Evolutionary conservation across 2,888 invertebrate species (phyloP), one percentile per base, ranked within the genome.

Genomic region (Cordilura impudica): DNA sequence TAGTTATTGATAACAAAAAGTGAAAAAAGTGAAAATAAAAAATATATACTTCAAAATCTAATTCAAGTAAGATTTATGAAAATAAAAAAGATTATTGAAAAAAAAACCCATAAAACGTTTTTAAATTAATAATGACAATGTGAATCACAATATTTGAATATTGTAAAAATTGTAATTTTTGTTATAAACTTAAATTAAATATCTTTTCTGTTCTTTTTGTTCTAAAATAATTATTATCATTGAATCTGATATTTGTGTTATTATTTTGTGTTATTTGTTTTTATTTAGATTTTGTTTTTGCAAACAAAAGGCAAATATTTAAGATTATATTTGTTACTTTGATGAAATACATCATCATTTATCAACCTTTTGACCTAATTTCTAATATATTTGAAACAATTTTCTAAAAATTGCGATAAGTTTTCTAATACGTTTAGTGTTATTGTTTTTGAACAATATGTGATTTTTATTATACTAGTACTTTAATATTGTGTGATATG

Each of bases 341-440:
- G 63, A 54, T 35, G 31, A 14, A 49, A 56, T 66, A 77, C 71
- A 81, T 82, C 82, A 81, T 78, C 84, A 87, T 84, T 86, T 84
- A 85, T 86, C 86, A 87, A 87, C 87, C 88, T 87, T 86, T 82
- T 86, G 84, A 83, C 85, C 86, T 75, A 85, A 82, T 83, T 84
- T 78, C 43, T 54, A 54, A 54, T 49, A 35, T 49, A 21, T 21
- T 56, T 53, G 47, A 69, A 65, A 65, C n/a, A 54, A 35, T 70
- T 45, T 60, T 78, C 16, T 43, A 16, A 56, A 63, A 61, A 76
- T 49, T 21, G 83, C 76, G 86, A 86, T 86, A 85, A 84, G 81
- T 78, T 72, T 31, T 18, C 4, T 39, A 67, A 65, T 78, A 45
- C 45, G 39, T 16, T 75, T 67, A 61, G 45, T 53, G 49, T 58